Conservation (phyloP, 2,888 invertebrate species). For the Xanthia icteritia region DNA sequence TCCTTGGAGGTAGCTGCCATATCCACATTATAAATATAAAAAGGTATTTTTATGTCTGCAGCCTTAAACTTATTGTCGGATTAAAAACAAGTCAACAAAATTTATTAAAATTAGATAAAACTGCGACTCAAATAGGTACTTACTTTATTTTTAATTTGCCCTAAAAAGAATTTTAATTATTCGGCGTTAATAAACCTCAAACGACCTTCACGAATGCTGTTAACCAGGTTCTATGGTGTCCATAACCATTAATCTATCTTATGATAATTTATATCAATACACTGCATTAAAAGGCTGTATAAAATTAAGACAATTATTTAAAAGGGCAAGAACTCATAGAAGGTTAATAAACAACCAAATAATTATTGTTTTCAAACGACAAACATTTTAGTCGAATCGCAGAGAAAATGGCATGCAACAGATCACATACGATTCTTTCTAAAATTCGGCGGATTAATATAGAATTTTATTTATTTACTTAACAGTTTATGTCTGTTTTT, state of each 20-base stretch:
- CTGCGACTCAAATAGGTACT: background rate
- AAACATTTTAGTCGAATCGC: too few species aligned
- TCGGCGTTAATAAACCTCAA: constrained; percentile 2
- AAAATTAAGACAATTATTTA: constrained; percentile 13
- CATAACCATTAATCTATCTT: background rate
- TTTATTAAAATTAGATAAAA: constrained; percentile 4
- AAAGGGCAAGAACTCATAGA: background rate
- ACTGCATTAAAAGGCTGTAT: background rate
- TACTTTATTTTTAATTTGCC: constrained; percentile 6
- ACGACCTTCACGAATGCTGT: constrained; percentile 31
- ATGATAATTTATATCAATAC: constrained; percentile 4
- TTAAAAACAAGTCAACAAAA: constrained; percentile 6
- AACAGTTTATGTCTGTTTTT: too few species aligned
- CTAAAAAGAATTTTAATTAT: constrained; percentile 4
- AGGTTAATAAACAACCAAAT: background rate
- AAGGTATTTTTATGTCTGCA: too few species aligned
- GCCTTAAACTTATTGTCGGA: too few species aligned
- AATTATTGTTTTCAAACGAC: too few species aligned
- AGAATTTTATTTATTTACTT: too few species aligned
- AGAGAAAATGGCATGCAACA: too few species aligned
- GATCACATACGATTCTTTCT: too few species aligned
- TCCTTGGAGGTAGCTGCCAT: too few species aligned
- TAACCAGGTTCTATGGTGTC: constrained; percentile 19
- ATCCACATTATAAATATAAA: too few species aligned
- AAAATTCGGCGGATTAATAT: background rate